Base-by-base conservation (phyloP, 2,888 invertebrate genomes). In the Xanthia icteritia region DNA sequence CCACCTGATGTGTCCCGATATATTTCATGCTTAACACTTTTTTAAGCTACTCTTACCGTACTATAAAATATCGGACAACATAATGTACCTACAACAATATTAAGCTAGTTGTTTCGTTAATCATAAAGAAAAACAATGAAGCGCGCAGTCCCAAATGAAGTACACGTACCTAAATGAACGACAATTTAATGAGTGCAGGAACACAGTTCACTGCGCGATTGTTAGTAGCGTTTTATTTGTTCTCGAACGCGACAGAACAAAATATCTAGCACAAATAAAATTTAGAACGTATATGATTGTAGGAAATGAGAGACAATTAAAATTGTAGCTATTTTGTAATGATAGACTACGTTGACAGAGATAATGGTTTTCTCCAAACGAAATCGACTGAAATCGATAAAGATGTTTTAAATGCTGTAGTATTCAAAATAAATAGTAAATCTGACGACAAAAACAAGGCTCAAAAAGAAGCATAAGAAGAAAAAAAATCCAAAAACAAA, bases 161-260 rank as follows among this genome's bases (percentile, higher is more conserved):
- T 95, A 94, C 94, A 93, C 89, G 91, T 93, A 93, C 86, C 92
- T 91, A 93, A 92, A 93, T 92, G 90, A 90, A 92, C 94, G 93
- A 94, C 94, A 94, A 95, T 95, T 48, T 95, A 95, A 93, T 92
- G 86, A 86, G 80, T 88, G 85, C 80, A 88, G 83, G 90, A 79
- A 54, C 20, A 82, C 89, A 85, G 90, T 91, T 87, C 92, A 92
- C 84, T 76, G 66, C n/a, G 42, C 90, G 87, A 90, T 83, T 85
- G 71, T 79, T 17, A 20, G 20, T 36, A 8, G 3, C 15, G 15
- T 54, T 54, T 66, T 68, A 70, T 66, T 76, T 64, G 11, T 71
- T 63, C 5, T 36, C 8, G 17, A 54, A 63, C 23, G n/a, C 5
- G 42, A 66, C 13, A 17, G 1, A 78, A 27, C 31, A n/a, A 79